Percentiles rank a stretch among this genome's conserved stretches.
Evolutionary conservation across 2,797 vertebrate genomes (phyloP).

Genomic region (Sebastes variabilis): DNA sequence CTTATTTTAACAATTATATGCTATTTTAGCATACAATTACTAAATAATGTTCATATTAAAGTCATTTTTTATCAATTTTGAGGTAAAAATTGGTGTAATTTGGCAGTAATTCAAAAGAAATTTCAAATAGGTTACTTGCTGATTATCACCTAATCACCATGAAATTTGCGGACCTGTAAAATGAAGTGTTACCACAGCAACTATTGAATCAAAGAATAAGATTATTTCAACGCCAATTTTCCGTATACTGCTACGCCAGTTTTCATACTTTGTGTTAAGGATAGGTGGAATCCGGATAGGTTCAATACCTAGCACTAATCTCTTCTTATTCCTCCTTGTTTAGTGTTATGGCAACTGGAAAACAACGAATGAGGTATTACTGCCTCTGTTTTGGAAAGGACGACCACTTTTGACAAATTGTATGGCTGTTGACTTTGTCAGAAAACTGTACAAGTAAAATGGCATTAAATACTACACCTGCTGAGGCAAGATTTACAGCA

Average conservation of each 20-base stretch:
- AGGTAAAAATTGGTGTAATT: fast-evolving
- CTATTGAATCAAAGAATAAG: neutral
- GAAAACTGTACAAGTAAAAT: neutral
- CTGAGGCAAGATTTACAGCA: neutral
- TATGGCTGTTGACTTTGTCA: neutral
- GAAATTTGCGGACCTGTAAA: no score
- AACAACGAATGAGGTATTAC: no score
- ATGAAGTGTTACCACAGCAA: neutral
- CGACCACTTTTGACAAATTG: neutral
- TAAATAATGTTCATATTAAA: no score
- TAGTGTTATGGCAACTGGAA: neutral
- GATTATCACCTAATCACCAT: no score
- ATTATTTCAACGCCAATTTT: neutral
- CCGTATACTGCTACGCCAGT: neutral
- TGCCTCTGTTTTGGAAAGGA: neutral
- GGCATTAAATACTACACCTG: neutral
- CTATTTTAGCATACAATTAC: no score
- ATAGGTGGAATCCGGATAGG: neutral
- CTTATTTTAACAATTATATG: no score
- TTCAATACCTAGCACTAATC: neutral
- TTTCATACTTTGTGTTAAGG: neutral
- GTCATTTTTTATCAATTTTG: no score
- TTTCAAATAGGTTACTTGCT: no score
- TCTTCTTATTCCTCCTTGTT: neutral
- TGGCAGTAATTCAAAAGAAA: no score